Evolutionary conservation across 2,113 vertebrate species (phyloP).

Genomic region (Nesoenas mayeri): DNA sequence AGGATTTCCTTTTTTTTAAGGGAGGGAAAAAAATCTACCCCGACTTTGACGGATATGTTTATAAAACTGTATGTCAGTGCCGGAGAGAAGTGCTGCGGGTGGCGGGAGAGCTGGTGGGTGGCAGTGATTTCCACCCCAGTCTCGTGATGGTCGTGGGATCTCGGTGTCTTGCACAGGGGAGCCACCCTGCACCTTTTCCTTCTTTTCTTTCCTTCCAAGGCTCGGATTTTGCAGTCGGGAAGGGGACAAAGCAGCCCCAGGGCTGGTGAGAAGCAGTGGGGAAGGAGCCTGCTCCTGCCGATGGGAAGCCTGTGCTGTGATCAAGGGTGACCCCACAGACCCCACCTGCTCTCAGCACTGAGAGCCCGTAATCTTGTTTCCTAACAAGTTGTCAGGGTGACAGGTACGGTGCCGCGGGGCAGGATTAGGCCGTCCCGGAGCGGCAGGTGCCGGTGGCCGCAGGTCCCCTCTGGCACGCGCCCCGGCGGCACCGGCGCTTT

Average conservation of each 20-base stretch:
- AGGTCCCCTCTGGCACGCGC: neutral
- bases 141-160: neutral
- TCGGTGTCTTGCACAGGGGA: accelerated
- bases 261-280: neutral
- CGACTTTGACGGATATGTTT: neutral
- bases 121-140: neutral
- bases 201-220: neutral
- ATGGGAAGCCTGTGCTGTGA: neutral
- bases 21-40: accelerated
- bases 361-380: neutral
- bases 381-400: neutral
- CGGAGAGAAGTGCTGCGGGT: neutral
- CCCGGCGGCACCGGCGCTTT: accelerated
- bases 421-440: neutral
- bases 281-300: neutral
- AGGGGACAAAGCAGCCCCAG: neutral
- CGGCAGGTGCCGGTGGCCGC: neutral
- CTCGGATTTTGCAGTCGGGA: neutral
- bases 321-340: accelerated
- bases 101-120: neutral
- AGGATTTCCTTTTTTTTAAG: neutral
- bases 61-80: neutral
- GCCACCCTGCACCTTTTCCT: neutral
- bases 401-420: neutral
- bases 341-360: neutral